Percentiles rank a stretch among this genome's conserved stretches.
These are phyloP conservation scores for Beaufortia kweichowensis DNA, from an alignment of 2,113 vertebrate genomes.

Conservation along the genomic window DNA sequence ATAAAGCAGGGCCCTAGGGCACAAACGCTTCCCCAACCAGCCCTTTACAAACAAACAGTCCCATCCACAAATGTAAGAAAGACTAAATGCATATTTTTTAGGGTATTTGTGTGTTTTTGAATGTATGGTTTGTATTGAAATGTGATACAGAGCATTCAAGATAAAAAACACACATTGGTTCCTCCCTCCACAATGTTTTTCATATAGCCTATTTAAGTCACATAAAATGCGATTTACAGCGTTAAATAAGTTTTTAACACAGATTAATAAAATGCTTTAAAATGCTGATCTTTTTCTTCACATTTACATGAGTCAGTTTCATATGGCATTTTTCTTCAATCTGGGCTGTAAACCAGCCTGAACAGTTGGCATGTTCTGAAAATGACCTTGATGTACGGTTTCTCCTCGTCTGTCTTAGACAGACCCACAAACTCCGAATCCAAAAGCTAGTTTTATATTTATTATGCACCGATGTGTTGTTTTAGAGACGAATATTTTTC, in stretches of 20 bases:
- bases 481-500: background rate
- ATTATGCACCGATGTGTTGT: background rate
- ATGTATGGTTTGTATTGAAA: too few relatives aligned
- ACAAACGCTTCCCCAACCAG: too few relatives aligned
- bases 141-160: too few relatives aligned
- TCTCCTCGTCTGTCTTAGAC: conserved; percentile 21
- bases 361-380: conserved; percentile 38
- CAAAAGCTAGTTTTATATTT: background rate
- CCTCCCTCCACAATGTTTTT: too few relatives aligned
- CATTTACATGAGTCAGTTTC: conserved; percentile 30
- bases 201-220: too few relatives aligned
- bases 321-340: conserved; percentile 36
- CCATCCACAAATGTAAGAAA: too few relatives aligned
- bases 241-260: too few relatives aligned
- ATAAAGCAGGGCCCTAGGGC: background rate
- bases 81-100: too few relatives aligned
- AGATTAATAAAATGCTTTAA: background rate
- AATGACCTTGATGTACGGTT: conserved; percentile 25
- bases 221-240: too few relatives aligned
- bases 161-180: too few relatives aligned
- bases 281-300: conserved; percentile 15
- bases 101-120: too few relatives aligned
- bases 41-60: too few relatives aligned
- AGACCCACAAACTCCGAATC: conserved; percentile 58
- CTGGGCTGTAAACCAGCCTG: conserved; percentile 33